These are phyloP conservation scores for Theonella swinhoei DNA, from an alignment of 37 sponge, comb jelly and placozoan genomes.

Conservation along the genomic window DNA sequence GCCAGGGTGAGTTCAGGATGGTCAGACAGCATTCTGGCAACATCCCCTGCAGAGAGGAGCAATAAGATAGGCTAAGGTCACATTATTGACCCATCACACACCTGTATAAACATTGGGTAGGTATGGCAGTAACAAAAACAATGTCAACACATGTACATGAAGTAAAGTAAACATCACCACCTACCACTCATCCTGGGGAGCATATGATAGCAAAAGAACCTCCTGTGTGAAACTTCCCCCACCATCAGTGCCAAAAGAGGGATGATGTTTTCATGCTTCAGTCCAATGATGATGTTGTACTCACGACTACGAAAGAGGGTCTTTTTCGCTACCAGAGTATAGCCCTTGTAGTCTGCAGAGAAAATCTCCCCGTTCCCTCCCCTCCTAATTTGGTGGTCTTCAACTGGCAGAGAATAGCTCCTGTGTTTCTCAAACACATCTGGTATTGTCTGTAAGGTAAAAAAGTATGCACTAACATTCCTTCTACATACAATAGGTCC, in stretches of 20 bases:
- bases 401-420: slow-evolving; percentile 26
- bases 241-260: slow-evolving; percentile 40
- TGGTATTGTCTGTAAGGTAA: background rate
- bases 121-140: too few species aligned
- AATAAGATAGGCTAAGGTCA: too few species aligned
- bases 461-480: too few species aligned
- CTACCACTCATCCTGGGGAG: slow-evolving; percentile 45
- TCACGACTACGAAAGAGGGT: slow-evolving; percentile 42
- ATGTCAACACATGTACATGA: too few species aligned
- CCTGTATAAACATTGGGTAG: too few species aligned
- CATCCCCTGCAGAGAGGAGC: slow-evolving; percentile 17
- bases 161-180: too few species aligned
- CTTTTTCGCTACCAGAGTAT: slow-evolving; percentile 24
- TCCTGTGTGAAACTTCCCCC: slow-evolving; percentile 32
- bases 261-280: slow-evolving; percentile 50
- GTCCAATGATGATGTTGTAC: slow-evolving; percentile 10
- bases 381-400: slow-evolving; percentile 5
- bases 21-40: slow-evolving; percentile 16
- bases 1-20: slow-evolving; percentile 5
- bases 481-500: too few species aligned
- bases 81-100: too few species aligned
- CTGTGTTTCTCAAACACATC: background rate
- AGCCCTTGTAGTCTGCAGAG: background rate
- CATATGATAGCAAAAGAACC: slow-evolving; percentile 55
- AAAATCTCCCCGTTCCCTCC: slow-evolving; percentile 48